These are phyloP conservation scores for Ophthalmolycus amberensis DNA, from an alignment of 2,113 vertebrate genomes.

Conservation along the genomic window DNA sequence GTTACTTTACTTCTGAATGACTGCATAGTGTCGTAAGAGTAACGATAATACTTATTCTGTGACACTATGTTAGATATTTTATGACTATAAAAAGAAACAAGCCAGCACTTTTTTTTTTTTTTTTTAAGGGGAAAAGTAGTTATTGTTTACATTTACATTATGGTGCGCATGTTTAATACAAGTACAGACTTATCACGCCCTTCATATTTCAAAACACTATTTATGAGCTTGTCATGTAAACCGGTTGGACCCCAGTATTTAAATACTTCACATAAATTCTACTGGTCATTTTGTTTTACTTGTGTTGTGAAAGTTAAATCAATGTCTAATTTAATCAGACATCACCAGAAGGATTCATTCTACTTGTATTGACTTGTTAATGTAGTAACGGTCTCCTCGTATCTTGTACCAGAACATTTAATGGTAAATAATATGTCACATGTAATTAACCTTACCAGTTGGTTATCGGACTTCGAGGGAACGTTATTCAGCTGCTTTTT, in stretches of 20 bases:
- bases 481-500: conserved; percentile 18
- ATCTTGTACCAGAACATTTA: conserved; percentile 49
- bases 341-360: conserved; percentile 47
- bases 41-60: conserved; percentile 25
- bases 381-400: conserved; percentile 43
- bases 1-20: conserved; percentile 50
- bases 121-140: neutral
- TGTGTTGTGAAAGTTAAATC: conserved; percentile 73
- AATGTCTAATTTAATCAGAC: conserved; percentile 66
- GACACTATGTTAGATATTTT: conserved; percentile 21
- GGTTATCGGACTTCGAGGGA: neutral
- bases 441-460: conserved; percentile 39
- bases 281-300: conserved; percentile 70
- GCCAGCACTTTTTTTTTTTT: neutral
- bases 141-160: conserved; percentile 36
- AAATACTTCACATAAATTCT: conserved; percentile 73
- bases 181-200: conserved; percentile 18
- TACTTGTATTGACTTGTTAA: conserved; percentile 45
- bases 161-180: conserved; percentile 36
- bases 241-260: conserved; percentile 65
- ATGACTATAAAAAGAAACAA: conserved; percentile 4
- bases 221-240: conserved; percentile 71
- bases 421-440: conserved; percentile 58
- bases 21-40: conserved; percentile 15
- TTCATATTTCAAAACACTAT: conserved; percentile 58